Conservation (phyloP, 2,888 invertebrate species). For the Trissolcus japonicus region DNA sequence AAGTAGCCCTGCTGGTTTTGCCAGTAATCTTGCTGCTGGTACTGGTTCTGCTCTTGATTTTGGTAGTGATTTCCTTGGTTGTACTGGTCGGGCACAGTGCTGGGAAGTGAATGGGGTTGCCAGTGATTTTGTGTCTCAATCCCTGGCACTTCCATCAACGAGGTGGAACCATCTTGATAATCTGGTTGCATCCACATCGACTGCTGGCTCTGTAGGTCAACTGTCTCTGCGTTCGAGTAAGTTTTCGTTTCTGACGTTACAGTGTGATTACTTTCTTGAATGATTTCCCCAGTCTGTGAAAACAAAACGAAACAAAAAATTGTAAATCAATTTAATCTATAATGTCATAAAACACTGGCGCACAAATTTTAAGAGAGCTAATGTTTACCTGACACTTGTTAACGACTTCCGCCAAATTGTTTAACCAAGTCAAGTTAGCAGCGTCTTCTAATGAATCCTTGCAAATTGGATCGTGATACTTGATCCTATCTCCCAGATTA, state of each 20-base stretch:
- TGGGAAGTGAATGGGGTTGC: constrained; percentile 68
- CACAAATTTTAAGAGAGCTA: neutral
- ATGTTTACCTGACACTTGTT: constrained; percentile 73
- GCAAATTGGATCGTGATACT: constrained; percentile 83
- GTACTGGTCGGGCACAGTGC: constrained; percentile 65
- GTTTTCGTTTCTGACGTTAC: constrained; percentile 53
- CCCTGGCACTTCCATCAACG: constrained; percentile 65
- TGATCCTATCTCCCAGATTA: constrained; percentile 80
- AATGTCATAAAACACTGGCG: neutral
- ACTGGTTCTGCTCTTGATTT: constrained; percentile 61
- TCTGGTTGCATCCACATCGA: constrained; percentile 64
- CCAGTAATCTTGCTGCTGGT: constrained; percentile 65
- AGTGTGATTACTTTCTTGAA: constrained; percentile 61
- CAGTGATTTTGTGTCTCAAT: constrained; percentile 66
- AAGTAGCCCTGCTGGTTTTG: constrained; percentile 61
- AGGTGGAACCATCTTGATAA: constrained; percentile 64
- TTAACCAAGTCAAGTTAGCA: constrained; percentile 80
- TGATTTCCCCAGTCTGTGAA: constrained; percentile 70
- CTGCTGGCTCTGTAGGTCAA: constrained; percentile 61
- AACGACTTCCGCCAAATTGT: constrained; percentile 76
- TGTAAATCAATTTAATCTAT: neutral
- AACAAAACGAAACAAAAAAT: neutral
- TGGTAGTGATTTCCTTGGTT: constrained; percentile 61
- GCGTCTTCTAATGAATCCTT: constrained; percentile 76
- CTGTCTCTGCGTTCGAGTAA: constrained; percentile 58